A percentile compares a stretch with the other conserved stretches of the same genome.
Conservation (phyloP, 2,113 vertebrate species). For the Albula glossodonta region DNA sequence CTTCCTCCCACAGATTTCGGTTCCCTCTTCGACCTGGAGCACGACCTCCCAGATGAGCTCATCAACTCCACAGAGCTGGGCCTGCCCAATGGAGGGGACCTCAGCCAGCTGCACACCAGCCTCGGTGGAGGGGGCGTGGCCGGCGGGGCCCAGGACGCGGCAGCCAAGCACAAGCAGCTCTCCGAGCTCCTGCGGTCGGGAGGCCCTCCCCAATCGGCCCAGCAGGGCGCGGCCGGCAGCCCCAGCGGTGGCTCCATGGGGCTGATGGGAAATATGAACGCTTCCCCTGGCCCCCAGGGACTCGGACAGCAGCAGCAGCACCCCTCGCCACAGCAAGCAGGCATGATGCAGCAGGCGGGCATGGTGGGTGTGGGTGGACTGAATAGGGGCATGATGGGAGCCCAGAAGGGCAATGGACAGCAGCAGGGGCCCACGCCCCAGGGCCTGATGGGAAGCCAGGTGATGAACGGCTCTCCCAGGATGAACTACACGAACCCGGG, state of each 20-base stretch:
- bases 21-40: constrained; percentile 94
- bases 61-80: constrained; percentile 89
- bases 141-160: constrained; percentile 84
- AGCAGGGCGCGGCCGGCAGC: constrained; percentile 45
- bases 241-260: constrained; percentile 53
- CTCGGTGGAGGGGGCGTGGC: constrained; percentile 75
- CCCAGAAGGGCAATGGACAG: constrained; percentile 72
- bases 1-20: constrained; percentile 81
- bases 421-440: constrained; percentile 57
- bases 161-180: constrained; percentile 97
- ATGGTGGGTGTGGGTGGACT: constrained; percentile 62
- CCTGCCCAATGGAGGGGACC: constrained; percentile 90
- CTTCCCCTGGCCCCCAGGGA: constrained; percentile 63
- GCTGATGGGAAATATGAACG: constrained; percentile 70
- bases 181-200: constrained; percentile 92
- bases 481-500: constrained; percentile 86
- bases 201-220: constrained; percentile 64
- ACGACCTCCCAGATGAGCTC: constrained; percentile 96
- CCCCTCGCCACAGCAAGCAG: constrained; percentile 71
- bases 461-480: constrained; percentile 95
- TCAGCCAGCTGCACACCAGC: constrained; percentile 88
- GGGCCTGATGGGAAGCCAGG: constrained; percentile 77
- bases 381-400: constrained; percentile 70
- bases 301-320: constrained; percentile 66
- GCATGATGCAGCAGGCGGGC: constrained; percentile 81